phyloP scores from a whole-genome alignment of 2,797 vertebrate genomes.

The Pseudocheirus occidentalis region DNA sequence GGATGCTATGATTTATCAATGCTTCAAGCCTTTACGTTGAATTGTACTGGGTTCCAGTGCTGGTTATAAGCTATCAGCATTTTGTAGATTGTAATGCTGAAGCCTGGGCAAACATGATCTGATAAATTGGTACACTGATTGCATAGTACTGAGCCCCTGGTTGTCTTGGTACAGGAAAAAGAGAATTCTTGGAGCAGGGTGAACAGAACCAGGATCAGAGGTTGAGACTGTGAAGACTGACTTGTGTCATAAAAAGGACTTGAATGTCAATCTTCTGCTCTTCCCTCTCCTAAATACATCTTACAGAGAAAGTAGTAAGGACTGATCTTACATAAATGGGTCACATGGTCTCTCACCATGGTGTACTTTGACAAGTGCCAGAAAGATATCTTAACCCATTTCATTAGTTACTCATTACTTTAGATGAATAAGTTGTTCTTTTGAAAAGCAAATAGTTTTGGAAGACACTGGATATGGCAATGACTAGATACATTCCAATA shows the following conservation, averaged over 20 bases:
- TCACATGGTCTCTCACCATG: not conserved
- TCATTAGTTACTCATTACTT: not conserved
- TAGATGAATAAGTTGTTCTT: not conserved
- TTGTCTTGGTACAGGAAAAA: not conserved
- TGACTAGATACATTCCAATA: not conserved
- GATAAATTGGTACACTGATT: not conserved
- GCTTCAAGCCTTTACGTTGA: not conserved
- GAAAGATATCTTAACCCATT: not conserved
- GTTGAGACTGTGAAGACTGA: not conserved
- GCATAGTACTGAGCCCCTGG: not conserved
- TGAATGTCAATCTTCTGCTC: not conserved
- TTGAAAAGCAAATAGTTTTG: not conserved
- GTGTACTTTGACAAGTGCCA: not conserved
- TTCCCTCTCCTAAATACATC: not conserved
- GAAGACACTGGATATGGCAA: too few relatives aligned
- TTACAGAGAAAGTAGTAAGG: not conserved
- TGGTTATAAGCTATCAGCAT: not conserved
- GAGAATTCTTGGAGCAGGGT: not conserved
- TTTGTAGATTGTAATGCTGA: not conserved
- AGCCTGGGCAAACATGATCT: not conserved
- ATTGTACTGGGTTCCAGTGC: not conserved
- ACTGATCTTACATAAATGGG: not conserved
- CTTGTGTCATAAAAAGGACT: not conserved
- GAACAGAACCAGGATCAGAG: not conserved
- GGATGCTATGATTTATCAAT: not conserved